phyloP scores from a whole-genome alignment of 1,140 invertebrate species.

The Sminthurinus signatus region DNA sequence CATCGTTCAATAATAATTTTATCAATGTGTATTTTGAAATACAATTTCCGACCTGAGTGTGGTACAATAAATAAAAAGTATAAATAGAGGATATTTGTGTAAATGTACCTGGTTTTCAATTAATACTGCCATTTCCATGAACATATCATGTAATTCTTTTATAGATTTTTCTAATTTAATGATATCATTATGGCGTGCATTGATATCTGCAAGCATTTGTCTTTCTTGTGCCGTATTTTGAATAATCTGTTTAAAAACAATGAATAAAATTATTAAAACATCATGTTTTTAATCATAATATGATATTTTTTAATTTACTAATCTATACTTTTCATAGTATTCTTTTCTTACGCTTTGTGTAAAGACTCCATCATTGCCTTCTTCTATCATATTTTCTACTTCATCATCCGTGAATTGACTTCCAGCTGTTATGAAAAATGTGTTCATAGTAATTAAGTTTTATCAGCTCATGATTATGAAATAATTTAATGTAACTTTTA shows the following conservation, averaged over 20 bases:
- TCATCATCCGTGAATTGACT: slow-evolving; percentile 57
- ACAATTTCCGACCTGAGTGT: too few relatives aligned
- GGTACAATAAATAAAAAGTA: too few relatives aligned
- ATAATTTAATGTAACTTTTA: background rate
- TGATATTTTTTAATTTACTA: background rate
- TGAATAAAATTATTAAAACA: background rate
- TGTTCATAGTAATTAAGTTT: too few relatives aligned
- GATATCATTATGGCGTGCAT: slow-evolving; percentile 73
- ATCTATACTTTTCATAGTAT: background rate
- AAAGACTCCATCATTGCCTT: slow-evolving; percentile 59
- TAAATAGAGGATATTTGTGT: too few relatives aligned
- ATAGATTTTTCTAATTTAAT: slow-evolving; percentile 74
- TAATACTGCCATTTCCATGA: slow-evolving; percentile 57
- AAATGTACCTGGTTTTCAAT: slow-evolving; percentile 37
- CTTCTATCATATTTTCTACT: slow-evolving; percentile 61
- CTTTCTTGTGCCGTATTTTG: slow-evolving; percentile 66
- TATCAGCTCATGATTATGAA: too few relatives aligned
- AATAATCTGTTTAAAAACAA: background rate
- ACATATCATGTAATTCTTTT: slow-evolving; percentile 72
- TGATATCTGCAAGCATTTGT: slow-evolving; percentile 69
- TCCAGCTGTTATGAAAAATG: slow-evolving; percentile 47
- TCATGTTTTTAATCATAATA: background rate
- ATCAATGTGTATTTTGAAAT: too few relatives aligned
- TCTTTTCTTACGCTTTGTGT: slow-evolving; percentile 58
- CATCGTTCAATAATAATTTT: too few relatives aligned